Conservation (phyloP, 2,113 vertebrate species). For the Seriola quinqueradiata region DNA sequence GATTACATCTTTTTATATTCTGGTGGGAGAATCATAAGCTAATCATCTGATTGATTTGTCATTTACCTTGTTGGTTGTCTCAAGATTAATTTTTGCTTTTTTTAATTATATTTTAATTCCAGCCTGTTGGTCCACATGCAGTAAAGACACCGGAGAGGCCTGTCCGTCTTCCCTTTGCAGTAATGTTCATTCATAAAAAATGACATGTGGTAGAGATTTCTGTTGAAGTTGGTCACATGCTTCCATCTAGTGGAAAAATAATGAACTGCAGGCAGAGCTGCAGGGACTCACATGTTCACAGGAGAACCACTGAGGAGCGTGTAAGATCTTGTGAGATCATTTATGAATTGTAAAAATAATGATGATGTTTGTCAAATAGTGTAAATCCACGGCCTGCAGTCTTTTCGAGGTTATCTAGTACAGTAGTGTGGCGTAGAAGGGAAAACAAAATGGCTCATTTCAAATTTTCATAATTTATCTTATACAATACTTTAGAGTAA, state of each 20-base stretch:
- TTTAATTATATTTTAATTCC: not conserved
- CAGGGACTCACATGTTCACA: not conserved
- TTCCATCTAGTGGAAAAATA: constrained; percentile 71
- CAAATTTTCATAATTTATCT: not conserved
- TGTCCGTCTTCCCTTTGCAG: fast-evolving
- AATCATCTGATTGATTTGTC: not conserved
- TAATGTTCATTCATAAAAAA: constrained; percentile 70
- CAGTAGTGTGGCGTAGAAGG: not conserved
- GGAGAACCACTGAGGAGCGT: not conserved
- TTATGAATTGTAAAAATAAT: not conserved
- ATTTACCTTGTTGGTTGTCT: not conserved
- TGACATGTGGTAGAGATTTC: fast-evolving
- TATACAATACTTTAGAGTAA: not conserved
- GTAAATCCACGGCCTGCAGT: not conserved
- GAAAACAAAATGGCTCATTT: not conserved
- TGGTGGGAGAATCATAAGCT: not conserved
- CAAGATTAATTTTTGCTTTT: not conserved
- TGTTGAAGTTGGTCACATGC: constrained; percentile 36
- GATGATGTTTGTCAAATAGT: not conserved
- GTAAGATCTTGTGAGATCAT: not conserved
- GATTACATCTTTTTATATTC: not conserved
- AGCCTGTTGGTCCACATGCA: not conserved
- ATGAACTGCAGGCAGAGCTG: not conserved
- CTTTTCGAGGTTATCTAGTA: not conserved
- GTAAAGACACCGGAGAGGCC: not conserved